These are phyloP conservation scores for Aphelenchoides avenae DNA, from an alignment of 1,140 invertebrate species.

Conservation along the genomic window DNA sequence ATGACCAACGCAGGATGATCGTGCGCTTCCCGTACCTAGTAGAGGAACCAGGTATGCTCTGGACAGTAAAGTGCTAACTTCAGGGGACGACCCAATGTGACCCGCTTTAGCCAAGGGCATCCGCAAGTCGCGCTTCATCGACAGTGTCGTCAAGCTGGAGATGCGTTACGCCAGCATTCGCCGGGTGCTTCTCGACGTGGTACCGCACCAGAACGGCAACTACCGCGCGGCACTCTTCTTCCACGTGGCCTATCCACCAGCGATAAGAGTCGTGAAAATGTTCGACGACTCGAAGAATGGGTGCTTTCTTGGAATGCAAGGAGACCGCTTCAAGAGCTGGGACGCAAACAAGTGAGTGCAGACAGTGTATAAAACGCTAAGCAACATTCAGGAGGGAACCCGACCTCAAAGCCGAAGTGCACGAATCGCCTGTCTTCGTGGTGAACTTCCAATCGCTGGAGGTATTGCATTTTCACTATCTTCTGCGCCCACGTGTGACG, in stretches of 20 bases:
- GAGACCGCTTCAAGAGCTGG: neutral
- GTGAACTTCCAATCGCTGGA: slow-evolving; percentile 10
- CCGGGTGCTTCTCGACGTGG: slow-evolving; percentile 13
- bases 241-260: slow-evolving; percentile 9
- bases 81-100: neutral
- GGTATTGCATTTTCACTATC: neutral
- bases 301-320: neutral
- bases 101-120: too few species aligned
- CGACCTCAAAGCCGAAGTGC: slow-evolving; percentile 5
- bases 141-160: slow-evolving; percentile 10
- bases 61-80: neutral
- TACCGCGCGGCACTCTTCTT: neutral
- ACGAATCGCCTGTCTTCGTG: slow-evolving; percentile 11
- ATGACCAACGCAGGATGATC: slow-evolving; percentile 4
- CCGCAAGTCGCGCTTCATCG: too few species aligned
- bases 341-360: neutral
- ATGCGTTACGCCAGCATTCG: slow-evolving; percentile 15
- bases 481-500: too few species aligned
- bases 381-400: too few species aligned
- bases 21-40: slow-evolving; percentile 5
- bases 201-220: neutral
- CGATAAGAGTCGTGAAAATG: too few species aligned
- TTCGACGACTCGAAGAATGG: neutral
- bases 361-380: too few species aligned
- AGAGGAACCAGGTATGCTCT: too few species aligned